phyloP scores from a whole-genome alignment of 2,797 vertebrate genomes.

The Diplodus sargus region DNA sequence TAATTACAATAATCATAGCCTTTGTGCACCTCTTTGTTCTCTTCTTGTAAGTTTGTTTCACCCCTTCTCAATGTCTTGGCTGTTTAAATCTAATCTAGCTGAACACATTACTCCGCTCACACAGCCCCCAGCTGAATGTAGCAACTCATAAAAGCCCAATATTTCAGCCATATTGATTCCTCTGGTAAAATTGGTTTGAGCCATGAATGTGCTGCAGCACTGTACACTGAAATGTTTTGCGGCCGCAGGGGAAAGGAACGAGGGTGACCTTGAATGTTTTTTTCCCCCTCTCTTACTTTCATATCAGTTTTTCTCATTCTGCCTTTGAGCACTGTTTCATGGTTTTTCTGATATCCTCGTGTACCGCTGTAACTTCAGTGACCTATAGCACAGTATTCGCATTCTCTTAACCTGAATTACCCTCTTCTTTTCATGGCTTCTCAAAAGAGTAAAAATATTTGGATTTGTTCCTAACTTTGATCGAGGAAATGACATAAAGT shows the following conservation, averaged over 20 bases:
- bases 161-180: constrained; percentile 89
- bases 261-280: constrained; percentile 82
- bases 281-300: constrained; percentile 56
- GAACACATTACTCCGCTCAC: constrained; percentile 80
- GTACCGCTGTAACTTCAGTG: constrained; percentile 36
- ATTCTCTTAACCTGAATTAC: constrained; percentile 57
- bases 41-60: constrained; percentile 63
- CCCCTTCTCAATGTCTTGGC: constrained; percentile 67
- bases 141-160: constrained; percentile 85
- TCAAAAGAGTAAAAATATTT: constrained; percentile 53
- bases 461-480: constrained; percentile 58
- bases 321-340: constrained; percentile 57
- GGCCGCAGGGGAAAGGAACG: constrained; percentile 63
- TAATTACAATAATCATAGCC: constrained; percentile 49
- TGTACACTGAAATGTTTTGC: constrained; percentile 79
- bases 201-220: constrained; percentile 79
- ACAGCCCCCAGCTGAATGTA: constrained; percentile 82
- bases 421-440: constrained; percentile 48
- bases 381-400: constrained; percentile 48
- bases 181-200: constrained; percentile 85
- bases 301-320: constrained; percentile 65
- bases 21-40: constrained; percentile 60
- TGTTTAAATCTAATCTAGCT: constrained; percentile 83
- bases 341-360: constrained; percentile 52
- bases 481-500: constrained; percentile 55